Conservation (phyloP, 2,113 vertebrate species). For the Trinectes maculatus region DNA sequence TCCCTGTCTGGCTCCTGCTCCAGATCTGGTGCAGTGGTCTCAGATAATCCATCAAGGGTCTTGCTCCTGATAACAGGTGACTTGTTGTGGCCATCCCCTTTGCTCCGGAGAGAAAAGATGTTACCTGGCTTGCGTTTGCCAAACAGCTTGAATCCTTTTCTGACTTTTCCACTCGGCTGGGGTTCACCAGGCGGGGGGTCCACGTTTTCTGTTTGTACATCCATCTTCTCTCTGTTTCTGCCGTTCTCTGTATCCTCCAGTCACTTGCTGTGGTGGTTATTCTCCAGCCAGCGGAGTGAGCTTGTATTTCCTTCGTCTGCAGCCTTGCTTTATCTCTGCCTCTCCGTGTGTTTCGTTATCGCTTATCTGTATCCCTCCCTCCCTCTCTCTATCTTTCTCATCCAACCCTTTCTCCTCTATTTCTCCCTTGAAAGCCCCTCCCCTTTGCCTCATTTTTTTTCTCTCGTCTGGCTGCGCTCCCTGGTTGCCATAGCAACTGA, state of each 20-base stretch:
- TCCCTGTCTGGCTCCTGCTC: constrained; percentile 69
- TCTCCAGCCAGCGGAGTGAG: constrained; percentile 35
- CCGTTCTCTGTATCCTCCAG: constrained; percentile 37
- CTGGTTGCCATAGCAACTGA: constrained; percentile 93
- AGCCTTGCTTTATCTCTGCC: constrained; percentile 44
- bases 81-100: constrained; percentile 86
- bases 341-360: constrained; percentile 80
- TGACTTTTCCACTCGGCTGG: constrained; percentile 91
- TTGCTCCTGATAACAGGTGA: constrained; percentile 86
- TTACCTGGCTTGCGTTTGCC: constrained; percentile 90
- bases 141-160: constrained; percentile 97
- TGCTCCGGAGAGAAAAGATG: constrained; percentile 92
- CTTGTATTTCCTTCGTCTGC: constrained; percentile 50
- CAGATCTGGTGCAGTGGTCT: constrained; percentile 71
- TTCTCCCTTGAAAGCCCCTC: constrained; percentile 85
- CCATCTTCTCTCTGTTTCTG: constrained; percentile 86
- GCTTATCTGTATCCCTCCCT: constrained; percentile 72
- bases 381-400: constrained; percentile 76
- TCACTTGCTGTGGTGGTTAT: constrained; percentile 50
- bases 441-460: constrained; percentile 85
- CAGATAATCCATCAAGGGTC: constrained; percentile 88
- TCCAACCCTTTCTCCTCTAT: constrained; percentile 84
- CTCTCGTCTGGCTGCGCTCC: constrained; percentile 79
- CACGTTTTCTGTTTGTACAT: constrained; percentile 88
- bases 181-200: constrained; percentile 84